A percentile compares a stretch with the other conserved stretches of the same genome.
These are phyloP conservation scores for Lithodes maja DNA, from an alignment of 2,888 invertebrate species.

Conservation along the genomic window DNA sequence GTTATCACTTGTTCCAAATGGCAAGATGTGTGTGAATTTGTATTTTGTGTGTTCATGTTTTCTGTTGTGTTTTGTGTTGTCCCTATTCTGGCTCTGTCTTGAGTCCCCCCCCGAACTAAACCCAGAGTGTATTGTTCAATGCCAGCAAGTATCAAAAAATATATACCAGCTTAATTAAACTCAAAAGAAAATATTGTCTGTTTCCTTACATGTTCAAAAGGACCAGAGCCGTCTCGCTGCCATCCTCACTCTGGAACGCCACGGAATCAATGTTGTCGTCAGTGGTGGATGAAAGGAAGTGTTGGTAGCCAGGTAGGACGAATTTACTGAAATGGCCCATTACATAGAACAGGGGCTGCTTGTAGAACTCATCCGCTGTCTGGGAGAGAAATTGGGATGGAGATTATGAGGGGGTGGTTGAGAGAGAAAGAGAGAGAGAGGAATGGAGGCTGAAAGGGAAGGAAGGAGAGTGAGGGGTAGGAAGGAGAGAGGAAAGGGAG, in stretches of 20 bases:
- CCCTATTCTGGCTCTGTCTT: no score
- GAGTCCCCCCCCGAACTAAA: no score
- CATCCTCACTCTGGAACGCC: neutral
- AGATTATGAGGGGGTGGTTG: neutral
- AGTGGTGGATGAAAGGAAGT: neutral
- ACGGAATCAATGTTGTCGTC: neutral
- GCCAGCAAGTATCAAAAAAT: no score
- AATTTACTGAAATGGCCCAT: conserved; percentile 5
- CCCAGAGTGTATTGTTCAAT: no score
- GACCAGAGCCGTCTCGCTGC: neutral
- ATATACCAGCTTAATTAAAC: no score
- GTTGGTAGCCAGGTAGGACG: neutral
- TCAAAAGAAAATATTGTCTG: neutral
- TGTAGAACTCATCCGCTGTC: conserved; percentile 3
- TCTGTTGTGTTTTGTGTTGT: neutral
- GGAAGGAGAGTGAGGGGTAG: no score
- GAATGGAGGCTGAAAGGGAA: neutral
- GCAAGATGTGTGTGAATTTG: neutral
- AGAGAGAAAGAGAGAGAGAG: neutral
- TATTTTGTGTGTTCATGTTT: neutral
- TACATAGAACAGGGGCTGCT: neutral
- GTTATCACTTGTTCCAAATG: neutral
- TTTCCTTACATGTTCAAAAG: neutral
- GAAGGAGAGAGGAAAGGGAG: no score
- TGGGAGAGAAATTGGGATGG: neutral